These are phyloP conservation scores for Phrynosoma blainvillii DNA, from an alignment of 2,113 vertebrate species.

Conservation along the genomic window DNA sequence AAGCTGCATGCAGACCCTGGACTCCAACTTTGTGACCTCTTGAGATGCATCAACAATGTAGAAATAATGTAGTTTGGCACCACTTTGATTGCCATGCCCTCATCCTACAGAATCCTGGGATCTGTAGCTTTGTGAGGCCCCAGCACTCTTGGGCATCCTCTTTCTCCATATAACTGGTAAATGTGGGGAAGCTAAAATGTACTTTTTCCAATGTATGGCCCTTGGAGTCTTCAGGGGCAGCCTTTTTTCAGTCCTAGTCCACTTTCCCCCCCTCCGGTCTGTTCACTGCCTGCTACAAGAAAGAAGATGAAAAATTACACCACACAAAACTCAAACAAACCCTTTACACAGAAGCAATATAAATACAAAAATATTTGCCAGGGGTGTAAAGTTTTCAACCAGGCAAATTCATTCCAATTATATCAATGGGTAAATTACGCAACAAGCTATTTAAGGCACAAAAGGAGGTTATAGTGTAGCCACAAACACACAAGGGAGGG, in stretches of 20 bases:
- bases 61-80: too few relatives aligned
- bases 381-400: constrained; percentile 53
- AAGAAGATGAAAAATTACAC: neutral
- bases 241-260: constrained; percentile 30
- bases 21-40: too few relatives aligned
- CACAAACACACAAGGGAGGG: constrained; percentile 42
- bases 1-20: too few relatives aligned
- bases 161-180: constrained; percentile 40
- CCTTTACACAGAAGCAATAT: constrained; percentile 1
- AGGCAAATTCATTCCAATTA: constrained; percentile 66
- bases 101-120: too few relatives aligned
- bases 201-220: constrained; percentile 42
- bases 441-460: constrained; percentile 67
- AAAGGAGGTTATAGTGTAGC: constrained; percentile 53
- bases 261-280: neutral
- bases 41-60: too few relatives aligned
- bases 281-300: too few relatives aligned
- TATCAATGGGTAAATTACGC: constrained; percentile 70
- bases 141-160: too few relatives aligned
- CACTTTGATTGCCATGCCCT: too few relatives aligned
- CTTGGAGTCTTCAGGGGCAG: constrained; percentile 31
- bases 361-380: constrained; percentile 30
- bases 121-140: too few relatives aligned
- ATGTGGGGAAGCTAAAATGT: constrained; percentile 45
- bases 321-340: constrained; percentile 21